phyloP scores from a whole-genome alignment of 1,140 invertebrate species.

The Apis florea region DNA sequence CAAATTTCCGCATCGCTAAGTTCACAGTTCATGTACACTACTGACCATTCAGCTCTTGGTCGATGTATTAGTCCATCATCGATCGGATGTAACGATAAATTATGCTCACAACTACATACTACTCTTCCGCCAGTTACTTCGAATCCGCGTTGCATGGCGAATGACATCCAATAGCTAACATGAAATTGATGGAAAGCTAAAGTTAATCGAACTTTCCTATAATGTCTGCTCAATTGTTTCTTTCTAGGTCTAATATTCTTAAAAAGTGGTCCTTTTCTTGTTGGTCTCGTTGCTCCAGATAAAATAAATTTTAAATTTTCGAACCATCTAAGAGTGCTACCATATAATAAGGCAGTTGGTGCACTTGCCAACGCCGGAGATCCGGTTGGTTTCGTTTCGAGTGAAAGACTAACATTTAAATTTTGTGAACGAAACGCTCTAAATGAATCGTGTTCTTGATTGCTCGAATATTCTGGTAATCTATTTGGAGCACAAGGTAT shows the following conservation, averaged over 20 bases:
- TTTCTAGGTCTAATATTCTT: conserved; percentile 91
- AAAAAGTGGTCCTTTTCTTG: conserved; percentile 93
- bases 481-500: conserved; percentile 98
- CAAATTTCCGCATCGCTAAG: conserved; percentile 94
- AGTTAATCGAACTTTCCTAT: conserved; percentile 91
- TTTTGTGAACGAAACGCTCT: conserved; percentile 97
- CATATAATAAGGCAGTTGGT: conserved; percentile 92
- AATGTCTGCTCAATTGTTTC: conserved; percentile 95
- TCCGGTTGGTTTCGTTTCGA: conserved; percentile 91
- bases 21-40: conserved; percentile 96
- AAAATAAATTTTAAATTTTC: conserved; percentile 97
- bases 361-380: conserved; percentile 83
- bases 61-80: conserved; percentile 93
- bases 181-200: conserved; percentile 94
- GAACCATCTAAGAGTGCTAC: conserved; percentile 96
- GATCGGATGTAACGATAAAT: conserved; percentile 87
- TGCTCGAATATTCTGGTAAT: conserved; percentile 97
- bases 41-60: conserved; percentile 93
- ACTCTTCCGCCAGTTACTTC: conserved; percentile 93
- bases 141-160: conserved; percentile 96
- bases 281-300: conserved; percentile 97
- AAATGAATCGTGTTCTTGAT: conserved; percentile 94
- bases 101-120: conserved; percentile 92
- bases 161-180: conserved; percentile 99
- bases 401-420: conserved; percentile 91